Evolutionary conservation across 2,113 vertebrate genomes (phyloP), one percentile per base, ranked within the genome.

Genomic region (Pangasianodon gigas): DNA sequence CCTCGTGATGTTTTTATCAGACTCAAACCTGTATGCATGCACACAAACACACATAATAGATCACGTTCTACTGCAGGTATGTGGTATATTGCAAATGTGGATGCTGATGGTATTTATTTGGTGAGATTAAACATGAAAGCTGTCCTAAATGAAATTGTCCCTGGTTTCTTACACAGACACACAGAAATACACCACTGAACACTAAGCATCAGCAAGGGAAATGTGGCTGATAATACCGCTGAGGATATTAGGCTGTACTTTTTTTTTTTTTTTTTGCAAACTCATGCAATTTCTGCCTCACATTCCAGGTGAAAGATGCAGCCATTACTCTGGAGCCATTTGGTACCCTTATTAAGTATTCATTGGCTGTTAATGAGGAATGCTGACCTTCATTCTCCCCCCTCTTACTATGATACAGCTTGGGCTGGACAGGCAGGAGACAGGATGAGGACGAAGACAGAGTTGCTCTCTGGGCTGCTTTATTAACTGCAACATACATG

Each of bases 291-390:
- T 90, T 91, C 32, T 90, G 92, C 92, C 92, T 92, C 75, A 62
- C 85, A 91, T 93, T 92, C 91, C 87, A 87, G 86, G 77, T 92
- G 91, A 90, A 75, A 4, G 69, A 84, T 94, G 92, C 92, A 94
- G 91, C 88, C 92, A 92, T 87, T 89, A 92, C 92, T 93, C 91
- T 91, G 93, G 94, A 94, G 93, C 93, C 95, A 95, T 96, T 96
- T 94, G 94, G 94, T 95, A 94, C 87, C 94, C 94, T 95, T 95
- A 96, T 96, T 94, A 96, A 95, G 93, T 95, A 96, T 95, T 95
- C 94, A 96, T 94, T 93, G 92, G 91, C 93, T 92, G 93, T 93
- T 95, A 95, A 96, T 90, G 92, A 95, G 94, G 93, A 95, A 93
- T 94, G 94, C 92, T 94, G 94, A 94, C 93, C 94, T 94, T 93